These are phyloP conservation scores for Rhincodon typus DNA, from an alignment of 2,797 vertebrate species.

Conservation along the genomic window DNA sequence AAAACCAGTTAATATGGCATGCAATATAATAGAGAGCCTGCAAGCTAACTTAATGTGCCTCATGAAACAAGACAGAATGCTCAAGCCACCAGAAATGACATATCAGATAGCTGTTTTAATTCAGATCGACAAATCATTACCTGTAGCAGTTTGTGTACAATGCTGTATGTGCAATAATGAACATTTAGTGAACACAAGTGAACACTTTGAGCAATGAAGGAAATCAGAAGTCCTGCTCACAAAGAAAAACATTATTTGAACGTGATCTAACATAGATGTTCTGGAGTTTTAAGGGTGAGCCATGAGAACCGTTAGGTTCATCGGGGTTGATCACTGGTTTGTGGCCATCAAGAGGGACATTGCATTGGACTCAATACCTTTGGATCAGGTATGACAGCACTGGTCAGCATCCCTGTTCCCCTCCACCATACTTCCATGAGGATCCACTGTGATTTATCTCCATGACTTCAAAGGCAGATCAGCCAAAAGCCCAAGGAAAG, in stretches of 20 bases:
- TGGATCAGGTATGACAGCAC: neutral
- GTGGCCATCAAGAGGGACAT: neutral
- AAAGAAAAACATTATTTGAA: neutral
- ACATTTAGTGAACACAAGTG: neutral
- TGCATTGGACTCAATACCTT: neutral
- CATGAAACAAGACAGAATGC: neutral
- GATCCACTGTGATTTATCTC: neutral
- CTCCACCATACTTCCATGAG: neutral
- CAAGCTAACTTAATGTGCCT: constrained; percentile 11
- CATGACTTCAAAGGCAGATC: neutral
- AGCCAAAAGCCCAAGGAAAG: neutral
- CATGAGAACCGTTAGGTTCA: too few relatives aligned
- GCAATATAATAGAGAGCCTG: constrained; percentile 22
- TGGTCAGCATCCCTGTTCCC: neutral
- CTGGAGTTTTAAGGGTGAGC: neutral
- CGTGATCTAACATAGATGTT: neutral
- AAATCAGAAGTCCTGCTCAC: neutral
- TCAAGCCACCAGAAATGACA: neutral
- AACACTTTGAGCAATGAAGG: neutral
- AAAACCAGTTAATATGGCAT: constrained; percentile 16
- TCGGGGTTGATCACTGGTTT: too few relatives aligned
- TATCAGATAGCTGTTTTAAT: neutral
- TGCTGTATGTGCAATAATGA: neutral
- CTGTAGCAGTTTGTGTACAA: constrained; percentile 13
- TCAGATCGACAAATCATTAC: constrained; percentile 7